Conservation (phyloP, 2,113 vertebrate species). For the Synodontis membranacea region DNA sequence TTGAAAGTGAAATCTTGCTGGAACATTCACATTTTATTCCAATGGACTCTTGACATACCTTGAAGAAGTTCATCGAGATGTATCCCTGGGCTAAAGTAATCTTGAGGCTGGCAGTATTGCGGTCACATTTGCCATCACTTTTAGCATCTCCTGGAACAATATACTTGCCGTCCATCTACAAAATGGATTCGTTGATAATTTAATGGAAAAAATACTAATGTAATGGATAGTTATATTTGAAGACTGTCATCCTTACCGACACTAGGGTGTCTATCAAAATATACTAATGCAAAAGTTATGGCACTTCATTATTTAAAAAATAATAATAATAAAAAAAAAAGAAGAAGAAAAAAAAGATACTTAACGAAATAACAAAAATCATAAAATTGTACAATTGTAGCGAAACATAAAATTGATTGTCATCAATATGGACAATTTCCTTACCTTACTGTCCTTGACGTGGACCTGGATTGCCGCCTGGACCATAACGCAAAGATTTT, state of each 20-base stretch:
- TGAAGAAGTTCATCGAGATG: slow-evolving; percentile 62
- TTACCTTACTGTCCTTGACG: slow-evolving; percentile 57
- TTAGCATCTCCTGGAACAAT: slow-evolving; percentile 51
- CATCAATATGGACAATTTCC: neutral
- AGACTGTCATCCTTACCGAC: neutral
- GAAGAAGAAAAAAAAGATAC: too few species aligned
- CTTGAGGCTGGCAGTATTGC: slow-evolving; percentile 10
- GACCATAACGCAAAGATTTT: slow-evolving; percentile 54
- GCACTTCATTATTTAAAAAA: neutral
- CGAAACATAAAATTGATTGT: neutral
- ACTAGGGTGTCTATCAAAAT: neutral
- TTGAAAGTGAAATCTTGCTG: neutral
- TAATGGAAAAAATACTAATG: neutral
- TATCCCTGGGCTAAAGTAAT: slow-evolving; percentile 56
- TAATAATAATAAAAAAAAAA: too few species aligned
- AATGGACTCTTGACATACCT: slow-evolving; percentile 58
- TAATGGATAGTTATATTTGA: neutral
- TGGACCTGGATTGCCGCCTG: slow-evolving; percentile 61
- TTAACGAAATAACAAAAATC: neutral
- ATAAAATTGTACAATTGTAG: neutral
- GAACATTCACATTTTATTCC: neutral
- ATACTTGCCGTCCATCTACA: slow-evolving; percentile 58
- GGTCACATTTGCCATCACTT: neutral
- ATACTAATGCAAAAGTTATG: neutral
- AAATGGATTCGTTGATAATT: slow-evolving; percentile 6